Percentiles rank a stretch among this genome's conserved stretches.
Evolutionary conservation across 2,113 vertebrate genomes (phyloP).

Genomic region (Spermophilus dauricus): DNA sequence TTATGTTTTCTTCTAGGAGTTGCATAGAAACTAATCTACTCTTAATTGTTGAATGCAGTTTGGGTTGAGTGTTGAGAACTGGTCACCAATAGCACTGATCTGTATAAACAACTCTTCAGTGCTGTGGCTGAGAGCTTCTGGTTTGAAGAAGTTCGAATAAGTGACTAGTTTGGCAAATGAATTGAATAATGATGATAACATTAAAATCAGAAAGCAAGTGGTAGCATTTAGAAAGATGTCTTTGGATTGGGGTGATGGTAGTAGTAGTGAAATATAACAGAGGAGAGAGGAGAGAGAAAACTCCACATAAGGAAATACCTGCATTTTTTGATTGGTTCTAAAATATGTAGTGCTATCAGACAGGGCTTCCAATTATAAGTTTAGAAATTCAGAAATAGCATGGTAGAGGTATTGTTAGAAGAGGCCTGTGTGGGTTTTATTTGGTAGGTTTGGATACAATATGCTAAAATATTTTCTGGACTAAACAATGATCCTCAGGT

Average conservation of each 20-base stretch:
- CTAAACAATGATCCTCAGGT: conserved; percentile 73
- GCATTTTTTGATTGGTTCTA: neutral
- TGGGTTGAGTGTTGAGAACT: neutral
- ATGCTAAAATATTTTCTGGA: conserved; percentile 68
- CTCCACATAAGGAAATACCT: neutral
- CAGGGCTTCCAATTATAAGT: neutral
- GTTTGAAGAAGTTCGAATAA: neutral
- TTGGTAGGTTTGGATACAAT: conserved; percentile 21
- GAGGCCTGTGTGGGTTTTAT: neutral
- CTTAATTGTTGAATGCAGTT: neutral
- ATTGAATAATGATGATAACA: neutral
- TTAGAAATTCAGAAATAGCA: neutral
- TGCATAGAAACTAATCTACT: too few relatives aligned
- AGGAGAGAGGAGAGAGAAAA: neutral
- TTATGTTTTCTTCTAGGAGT: too few relatives aligned
- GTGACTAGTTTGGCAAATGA: conserved; percentile 10
- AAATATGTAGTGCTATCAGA: neutral
- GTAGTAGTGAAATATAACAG: neutral
- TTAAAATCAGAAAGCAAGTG: neutral
- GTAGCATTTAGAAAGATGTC: neutral
- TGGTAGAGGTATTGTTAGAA: neutral
- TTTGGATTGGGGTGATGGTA: neutral
- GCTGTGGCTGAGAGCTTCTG: neutral
- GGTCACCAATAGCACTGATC: neutral
- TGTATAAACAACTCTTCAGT: neutral